A percentile compares a stretch with the other conserved stretches of the same genome.
phyloP scores from a whole-genome alignment of 2,113 vertebrate species.

The Burhinus oedicnemus region DNA sequence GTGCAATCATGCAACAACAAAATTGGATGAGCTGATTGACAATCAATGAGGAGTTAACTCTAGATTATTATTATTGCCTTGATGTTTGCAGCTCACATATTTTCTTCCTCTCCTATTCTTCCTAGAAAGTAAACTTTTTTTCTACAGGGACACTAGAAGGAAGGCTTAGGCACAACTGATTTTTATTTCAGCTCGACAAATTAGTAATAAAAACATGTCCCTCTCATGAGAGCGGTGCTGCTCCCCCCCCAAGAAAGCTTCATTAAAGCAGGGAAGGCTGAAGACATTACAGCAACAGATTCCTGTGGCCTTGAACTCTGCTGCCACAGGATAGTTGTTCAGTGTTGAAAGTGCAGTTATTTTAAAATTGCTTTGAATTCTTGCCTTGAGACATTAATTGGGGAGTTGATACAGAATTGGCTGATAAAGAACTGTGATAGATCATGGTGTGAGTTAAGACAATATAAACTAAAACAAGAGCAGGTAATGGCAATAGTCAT shows the following conservation, averaged over 20 bases:
- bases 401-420: background rate
- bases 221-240: background rate
- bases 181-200: background rate
- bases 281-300: background rate
- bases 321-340: background rate
- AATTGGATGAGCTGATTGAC: background rate
- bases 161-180: background rate
- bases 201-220: background rate
- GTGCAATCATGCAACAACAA: fast-evolving
- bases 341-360: background rate
- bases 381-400: background rate
- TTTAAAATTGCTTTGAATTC: slow-evolving; percentile 4
- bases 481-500: background rate
- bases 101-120: background rate
- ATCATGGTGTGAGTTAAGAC: background rate
- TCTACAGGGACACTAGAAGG: background rate
- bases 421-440: background rate
- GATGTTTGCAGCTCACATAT: background rate
- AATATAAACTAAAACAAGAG: background rate
- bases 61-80: background rate
- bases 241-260: background rate
- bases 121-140: background rate
- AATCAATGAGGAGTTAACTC: background rate
- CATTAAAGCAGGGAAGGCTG: background rate
- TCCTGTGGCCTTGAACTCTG: background rate